phyloP scores from a whole-genome alignment of 1,140 invertebrate species.

The Scaptomyza montana region DNA sequence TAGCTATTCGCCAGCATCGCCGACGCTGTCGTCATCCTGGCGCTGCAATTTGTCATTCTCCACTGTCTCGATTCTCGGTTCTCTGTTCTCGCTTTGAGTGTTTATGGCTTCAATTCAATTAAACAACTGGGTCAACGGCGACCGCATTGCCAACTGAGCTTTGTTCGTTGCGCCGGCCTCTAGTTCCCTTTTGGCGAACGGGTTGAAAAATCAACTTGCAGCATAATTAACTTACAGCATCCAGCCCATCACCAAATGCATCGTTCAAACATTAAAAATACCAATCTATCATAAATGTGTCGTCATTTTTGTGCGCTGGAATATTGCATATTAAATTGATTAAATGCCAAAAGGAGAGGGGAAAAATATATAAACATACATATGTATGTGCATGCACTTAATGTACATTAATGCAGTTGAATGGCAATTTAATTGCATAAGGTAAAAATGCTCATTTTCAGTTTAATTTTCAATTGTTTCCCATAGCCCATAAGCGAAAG shows the following conservation, averaged over 20 bases:
- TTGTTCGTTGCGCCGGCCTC: slow-evolving; percentile 6
- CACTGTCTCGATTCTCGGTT: slow-evolving; percentile 14
- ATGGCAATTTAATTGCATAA: slow-evolving; percentile 8
- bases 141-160: slow-evolving; percentile 56
- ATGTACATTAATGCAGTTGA: slow-evolving; percentile 13
- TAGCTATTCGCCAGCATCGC: slow-evolving; percentile 46
- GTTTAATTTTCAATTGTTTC: background rate
- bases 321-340: slow-evolving; percentile 41
- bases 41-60: slow-evolving; percentile 65
- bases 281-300: slow-evolving; percentile 1
- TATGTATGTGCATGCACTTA: background rate
- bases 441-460: background rate
- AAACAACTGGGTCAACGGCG: slow-evolving; percentile 77
- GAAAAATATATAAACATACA: background rate
- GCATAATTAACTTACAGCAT: slow-evolving; percentile 49
- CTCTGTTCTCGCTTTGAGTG: slow-evolving; percentile 52
- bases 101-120: slow-evolving; percentile 82
- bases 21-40: slow-evolving; percentile 22
- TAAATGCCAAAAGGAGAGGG: slow-evolving; percentile 17
- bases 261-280: background rate
- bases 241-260: slow-evolving; percentile 15
- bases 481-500: too few species aligned
- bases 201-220: slow-evolving; percentile 35
- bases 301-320: slow-evolving; percentile 14
- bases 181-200: slow-evolving; percentile 11